A percentile compares a stretch with the other conserved stretches of the same genome.
Evolutionary conservation across 2,888 invertebrate genomes (phyloP).

Genomic region (Anoplius nigerrimus): DNA sequence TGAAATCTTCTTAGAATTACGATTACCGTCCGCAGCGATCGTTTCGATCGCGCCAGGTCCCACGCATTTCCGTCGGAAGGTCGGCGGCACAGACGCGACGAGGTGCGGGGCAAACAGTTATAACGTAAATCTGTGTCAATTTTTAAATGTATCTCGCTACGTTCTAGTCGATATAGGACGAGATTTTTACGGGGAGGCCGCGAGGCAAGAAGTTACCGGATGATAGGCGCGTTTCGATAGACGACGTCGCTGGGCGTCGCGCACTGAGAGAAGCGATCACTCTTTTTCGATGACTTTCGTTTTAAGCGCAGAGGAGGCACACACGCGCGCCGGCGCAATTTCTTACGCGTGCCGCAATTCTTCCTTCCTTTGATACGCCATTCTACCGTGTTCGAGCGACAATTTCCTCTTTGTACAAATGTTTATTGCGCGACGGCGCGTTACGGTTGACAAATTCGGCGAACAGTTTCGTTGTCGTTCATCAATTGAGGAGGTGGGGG

Average conservation of each 20-base stretch:
- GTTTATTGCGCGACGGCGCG: slow-evolving; percentile 48
- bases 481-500: too few relatives aligned
- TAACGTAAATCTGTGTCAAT: slow-evolving; percentile 70
- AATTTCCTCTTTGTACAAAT: slow-evolving; percentile 64
- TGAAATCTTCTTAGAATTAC: slow-evolving; percentile 37
- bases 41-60: slow-evolving; percentile 10
- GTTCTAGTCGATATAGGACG: slow-evolving; percentile 60
- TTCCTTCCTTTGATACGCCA: slow-evolving; percentile 64
- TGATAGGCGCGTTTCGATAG: too few relatives aligned
- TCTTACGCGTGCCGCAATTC: too few relatives aligned
- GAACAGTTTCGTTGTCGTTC: too few relatives aligned
- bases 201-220: slow-evolving; percentile 3
- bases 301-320: too few relatives aligned
- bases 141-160: slow-evolving; percentile 70
- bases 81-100: slow-evolving; percentile 9
- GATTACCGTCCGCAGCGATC: slow-evolving; percentile 47
- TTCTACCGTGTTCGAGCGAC: slow-evolving; percentile 65
- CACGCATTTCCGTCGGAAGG: too few relatives aligned
- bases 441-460: slow-evolving; percentile 10
- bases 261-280: neutral
- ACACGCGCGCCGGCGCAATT: too few relatives aligned
- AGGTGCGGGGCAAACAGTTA: slow-evolving; percentile 42
- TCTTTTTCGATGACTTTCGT: too few relatives aligned
- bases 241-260: too few relatives aligned
- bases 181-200: slow-evolving; percentile 33